Conservation (phyloP, 1,140 invertebrate genomes). For the Argopecten irradians region DNA sequence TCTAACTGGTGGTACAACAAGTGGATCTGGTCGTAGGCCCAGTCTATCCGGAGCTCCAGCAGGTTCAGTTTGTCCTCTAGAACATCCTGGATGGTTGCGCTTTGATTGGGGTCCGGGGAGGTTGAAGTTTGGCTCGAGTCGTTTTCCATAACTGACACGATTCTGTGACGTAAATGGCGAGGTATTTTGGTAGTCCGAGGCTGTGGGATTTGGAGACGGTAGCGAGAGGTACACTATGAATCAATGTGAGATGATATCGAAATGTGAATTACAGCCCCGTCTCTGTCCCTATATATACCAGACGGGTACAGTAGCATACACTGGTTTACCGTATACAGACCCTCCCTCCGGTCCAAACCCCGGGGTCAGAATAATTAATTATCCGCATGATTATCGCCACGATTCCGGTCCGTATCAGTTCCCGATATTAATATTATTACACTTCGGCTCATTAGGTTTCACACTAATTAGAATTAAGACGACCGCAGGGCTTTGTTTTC, state of each 20-base stretch:
- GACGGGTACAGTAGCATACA: background rate
- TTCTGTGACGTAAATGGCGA: background rate
- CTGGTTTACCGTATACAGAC: background rate
- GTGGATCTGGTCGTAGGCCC: conserved; percentile 29
- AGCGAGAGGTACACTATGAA: background rate
- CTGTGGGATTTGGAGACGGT: background rate
- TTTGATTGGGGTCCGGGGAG: background rate
- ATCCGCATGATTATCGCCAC: background rate
- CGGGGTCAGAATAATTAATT: conserved; percentile 21
- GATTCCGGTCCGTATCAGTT: background rate
- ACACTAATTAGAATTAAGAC: background rate
- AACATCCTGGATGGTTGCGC: background rate
- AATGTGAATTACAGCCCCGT: background rate
- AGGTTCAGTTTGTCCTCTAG: background rate
- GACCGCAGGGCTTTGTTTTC: background rate
- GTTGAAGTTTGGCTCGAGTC: background rate
- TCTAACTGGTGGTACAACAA: background rate
- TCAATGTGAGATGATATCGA: background rate
- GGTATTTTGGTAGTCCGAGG: background rate
- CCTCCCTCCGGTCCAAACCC: background rate
- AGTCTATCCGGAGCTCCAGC: background rate
- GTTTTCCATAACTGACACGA: background rate
- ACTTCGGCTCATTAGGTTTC: background rate
- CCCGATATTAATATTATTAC: background rate
- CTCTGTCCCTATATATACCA: background rate